Evolutionary conservation across 2,888 invertebrate species (phyloP).

Genomic region (Ochropleura leucogaster): DNA sequence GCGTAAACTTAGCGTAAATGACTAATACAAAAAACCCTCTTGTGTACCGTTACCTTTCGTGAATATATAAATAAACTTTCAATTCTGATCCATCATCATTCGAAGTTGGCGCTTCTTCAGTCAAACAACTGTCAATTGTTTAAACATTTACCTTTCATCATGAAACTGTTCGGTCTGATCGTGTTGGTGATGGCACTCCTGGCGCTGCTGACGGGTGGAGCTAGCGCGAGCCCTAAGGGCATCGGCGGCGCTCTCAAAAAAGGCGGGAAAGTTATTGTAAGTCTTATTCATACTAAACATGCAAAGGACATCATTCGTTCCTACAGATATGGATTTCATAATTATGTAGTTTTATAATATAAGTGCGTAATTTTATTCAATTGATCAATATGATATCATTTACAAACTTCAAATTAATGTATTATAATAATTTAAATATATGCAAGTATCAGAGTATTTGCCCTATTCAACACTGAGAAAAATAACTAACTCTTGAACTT

Average conservation of each 20-base stretch:
- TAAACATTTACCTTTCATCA: constrained; percentile 2
- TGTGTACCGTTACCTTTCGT: background rate
- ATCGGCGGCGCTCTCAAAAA: constrained; percentile 61
- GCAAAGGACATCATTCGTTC: background rate
- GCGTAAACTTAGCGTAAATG: constrained; percentile 21
- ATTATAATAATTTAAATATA: too few species aligned
- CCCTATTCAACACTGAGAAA: background rate
- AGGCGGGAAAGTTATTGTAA: constrained; percentile 67
- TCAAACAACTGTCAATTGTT: background rate
- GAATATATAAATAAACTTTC: constrained; percentile 27
- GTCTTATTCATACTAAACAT: constrained; percentile 28
- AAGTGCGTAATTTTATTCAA: too few species aligned
- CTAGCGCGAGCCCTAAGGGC: constrained; percentile 43
- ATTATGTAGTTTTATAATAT: background rate
- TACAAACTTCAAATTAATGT: too few species aligned
- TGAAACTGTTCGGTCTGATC: constrained; percentile 44
- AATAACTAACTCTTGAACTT: background rate
- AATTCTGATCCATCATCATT: constrained; percentile 14
- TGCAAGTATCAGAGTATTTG: background rate
- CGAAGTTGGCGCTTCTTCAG: constrained; percentile 2
- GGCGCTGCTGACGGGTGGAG: constrained; percentile 42
- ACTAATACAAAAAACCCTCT: constrained; percentile 23
- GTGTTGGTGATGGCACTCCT: constrained; percentile 36
- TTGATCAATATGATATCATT: too few species aligned
- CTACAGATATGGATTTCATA: background rate